Base-by-base conservation (phyloP, 2,797 vertebrate genomes). In the Acrossocheilus wenchowensis region DNA sequence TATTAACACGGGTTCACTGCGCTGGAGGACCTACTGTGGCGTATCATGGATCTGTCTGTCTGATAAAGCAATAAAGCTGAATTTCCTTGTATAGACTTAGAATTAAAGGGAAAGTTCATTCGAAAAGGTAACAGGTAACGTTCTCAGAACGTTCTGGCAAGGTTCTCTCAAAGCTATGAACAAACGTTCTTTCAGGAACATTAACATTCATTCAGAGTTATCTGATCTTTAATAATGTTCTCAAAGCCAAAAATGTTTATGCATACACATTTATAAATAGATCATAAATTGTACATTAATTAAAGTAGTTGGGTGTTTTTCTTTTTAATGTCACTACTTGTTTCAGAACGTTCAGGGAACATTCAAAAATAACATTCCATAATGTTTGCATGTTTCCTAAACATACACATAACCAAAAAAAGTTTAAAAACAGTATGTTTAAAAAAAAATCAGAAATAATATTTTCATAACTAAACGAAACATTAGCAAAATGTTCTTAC, bases 1-100 rank as follows among this genome's bases (percentile, higher is more conserved):
- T 77, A 78, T 62, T 60, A 62, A 41, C 21, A 62, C 2, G 4
- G 54, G 23, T 78, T 78, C 54, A 62, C 36, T 62, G 77, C 26
- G n/a, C n/a, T 34, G 39, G 36, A 79, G 36, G 39, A 81, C 62
- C 77, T n/a, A 78, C 52, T 36, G 0, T 7, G 4, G 34, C 36
- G 12, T 60, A 78, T 78, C 75, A 54, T 41, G 36, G 21, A 41
- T 78, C 75, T 77, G 48, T 30, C 30, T 77, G 30, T 54, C 77
- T 78, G 36, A 78, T 62, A 6, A 62, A 43, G 77, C 41, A 26
- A 43, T 11, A n/a, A 57, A n/a, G 11, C 34, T 15, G 21, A 39
- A 39, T 39, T n/a, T 39, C 54, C 12, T 72, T 72, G 21, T 39
- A 26, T 30, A 74, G 43, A 45, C 43, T 52, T 62, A 1, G 30